phyloP scores from a whole-genome alignment of 1,140 invertebrate species.

The Lepidurus arcticus region DNA sequence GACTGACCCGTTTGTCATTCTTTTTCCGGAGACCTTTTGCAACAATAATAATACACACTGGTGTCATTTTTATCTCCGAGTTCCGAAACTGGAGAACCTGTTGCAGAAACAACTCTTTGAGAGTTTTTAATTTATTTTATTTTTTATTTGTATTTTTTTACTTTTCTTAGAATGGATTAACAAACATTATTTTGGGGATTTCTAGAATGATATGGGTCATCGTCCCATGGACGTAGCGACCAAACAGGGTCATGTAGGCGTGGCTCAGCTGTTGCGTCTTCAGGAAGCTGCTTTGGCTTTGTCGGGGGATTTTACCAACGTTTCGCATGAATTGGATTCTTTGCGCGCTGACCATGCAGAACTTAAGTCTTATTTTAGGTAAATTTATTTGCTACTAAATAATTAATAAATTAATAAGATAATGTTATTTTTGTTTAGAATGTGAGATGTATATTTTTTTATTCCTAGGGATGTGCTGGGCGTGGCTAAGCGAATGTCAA shows the following conservation, averaged over 20 bases:
- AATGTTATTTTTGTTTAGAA: not conserved
- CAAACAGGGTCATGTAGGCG: slow-evolving; percentile 35
- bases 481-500: slow-evolving; percentile 40
- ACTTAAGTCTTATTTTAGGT: slow-evolving; percentile 38
- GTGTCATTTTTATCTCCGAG: too few relatives aligned
- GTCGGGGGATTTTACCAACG: slow-evolving; percentile 32
- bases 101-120: too few relatives aligned
- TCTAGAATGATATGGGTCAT: slow-evolving; percentile 37
- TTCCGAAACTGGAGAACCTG: too few relatives aligned
- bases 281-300: slow-evolving; percentile 35
- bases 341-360: slow-evolving; percentile 34
- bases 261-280: slow-evolving; percentile 34
- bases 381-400: not conserved
- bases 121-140: slow-evolving; percentile 26
- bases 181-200: slow-evolving; percentile 30
- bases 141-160: not conserved
- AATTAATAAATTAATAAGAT: not conserved
- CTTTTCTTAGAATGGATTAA: slow-evolving; percentile 23
- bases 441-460: not conserved
- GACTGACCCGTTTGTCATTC: too few relatives aligned
- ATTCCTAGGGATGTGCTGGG: slow-evolving; percentile 39
- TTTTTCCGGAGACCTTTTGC: too few relatives aligned
- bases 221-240: slow-evolving; percentile 37
- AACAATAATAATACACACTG: too few relatives aligned
- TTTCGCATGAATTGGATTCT: slow-evolving; percentile 32